These are phyloP conservation scores for Otolemur garnettii DNA, from an alignment of 2,113 vertebrate genomes.

Conservation along the genomic window DNA sequence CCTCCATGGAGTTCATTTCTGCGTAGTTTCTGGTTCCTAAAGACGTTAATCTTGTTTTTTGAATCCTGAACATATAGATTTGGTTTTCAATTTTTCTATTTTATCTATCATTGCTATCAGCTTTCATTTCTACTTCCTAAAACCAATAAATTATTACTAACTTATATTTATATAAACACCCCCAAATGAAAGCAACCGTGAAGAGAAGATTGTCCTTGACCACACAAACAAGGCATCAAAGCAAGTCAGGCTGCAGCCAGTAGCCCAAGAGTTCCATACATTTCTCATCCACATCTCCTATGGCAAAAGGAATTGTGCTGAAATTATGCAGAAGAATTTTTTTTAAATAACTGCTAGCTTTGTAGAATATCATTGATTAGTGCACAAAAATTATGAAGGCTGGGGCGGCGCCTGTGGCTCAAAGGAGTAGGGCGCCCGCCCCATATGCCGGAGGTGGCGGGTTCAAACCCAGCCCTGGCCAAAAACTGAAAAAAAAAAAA, in stretches of 20 bases:
- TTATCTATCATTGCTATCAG: neutral
- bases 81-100: neutral
- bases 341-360: neutral
- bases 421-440: too few species aligned
- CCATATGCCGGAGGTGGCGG: too few species aligned
- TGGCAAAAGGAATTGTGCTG: slow-evolving; percentile 12
- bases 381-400: neutral
- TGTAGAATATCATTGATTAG: neutral
- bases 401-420: too few species aligned
- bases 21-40: neutral
- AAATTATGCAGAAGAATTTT: neutral
- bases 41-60: neutral
- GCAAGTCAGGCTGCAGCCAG: neutral
- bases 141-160: slow-evolving; percentile 14
- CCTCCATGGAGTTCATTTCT: neutral
- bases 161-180: neutral
- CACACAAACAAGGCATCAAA: neutral
- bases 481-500: too few species aligned
- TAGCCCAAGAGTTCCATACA: fast-evolving
- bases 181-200: neutral
- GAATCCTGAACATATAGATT: neutral
- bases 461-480: too few species aligned
- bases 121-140: slow-evolving; percentile 19
- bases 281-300: fast-evolving
- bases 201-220: neutral